Conservation (phyloP, 2,113 vertebrate species). For the Cyprinodon brontotheroides region DNA sequence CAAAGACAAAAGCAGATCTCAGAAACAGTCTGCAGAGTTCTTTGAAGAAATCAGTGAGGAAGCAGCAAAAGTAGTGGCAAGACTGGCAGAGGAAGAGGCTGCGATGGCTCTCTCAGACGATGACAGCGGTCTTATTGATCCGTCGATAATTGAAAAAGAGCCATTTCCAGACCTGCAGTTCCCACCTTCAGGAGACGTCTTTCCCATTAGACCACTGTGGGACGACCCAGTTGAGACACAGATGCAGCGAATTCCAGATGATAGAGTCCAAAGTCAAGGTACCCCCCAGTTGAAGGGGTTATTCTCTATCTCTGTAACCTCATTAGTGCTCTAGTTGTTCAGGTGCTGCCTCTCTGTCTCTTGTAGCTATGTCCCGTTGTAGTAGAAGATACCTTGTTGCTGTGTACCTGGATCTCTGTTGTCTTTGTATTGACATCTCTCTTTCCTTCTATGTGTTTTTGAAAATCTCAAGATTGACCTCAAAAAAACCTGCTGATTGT, state of each 20-base stretch:
- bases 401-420: constrained; percentile 81
- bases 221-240: constrained; percentile 98
- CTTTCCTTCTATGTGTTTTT: constrained; percentile 74
- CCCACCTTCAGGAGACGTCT: constrained; percentile 91
- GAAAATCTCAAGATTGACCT: constrained; percentile 92
- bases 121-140: constrained; percentile 93
- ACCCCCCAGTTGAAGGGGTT: constrained; percentile 89
- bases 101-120: constrained; percentile 85
- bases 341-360: constrained; percentile 81
- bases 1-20: constrained; percentile 85
- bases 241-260: constrained; percentile 97
- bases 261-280: constrained; percentile 96
- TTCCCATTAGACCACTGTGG: constrained; percentile 97
- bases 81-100: constrained; percentile 82
- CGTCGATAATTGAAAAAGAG: constrained; percentile 91
- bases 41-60: constrained; percentile 96
- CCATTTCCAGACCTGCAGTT: constrained; percentile 88
- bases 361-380: constrained; percentile 74
- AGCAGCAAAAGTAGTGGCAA: constrained; percentile 93
- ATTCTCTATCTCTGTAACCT: constrained; percentile 87
- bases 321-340: constrained; percentile 83
- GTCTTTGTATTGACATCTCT: constrained; percentile 79
- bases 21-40: constrained; percentile 90
- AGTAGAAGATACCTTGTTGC: constrained; percentile 73
- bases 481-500: constrained; percentile 21